A percentile compares a stretch with the other conserved stretches of the same genome.
Conservation (phyloP, 2,113 vertebrate species). For the Cyanoliseus patagonus region DNA sequence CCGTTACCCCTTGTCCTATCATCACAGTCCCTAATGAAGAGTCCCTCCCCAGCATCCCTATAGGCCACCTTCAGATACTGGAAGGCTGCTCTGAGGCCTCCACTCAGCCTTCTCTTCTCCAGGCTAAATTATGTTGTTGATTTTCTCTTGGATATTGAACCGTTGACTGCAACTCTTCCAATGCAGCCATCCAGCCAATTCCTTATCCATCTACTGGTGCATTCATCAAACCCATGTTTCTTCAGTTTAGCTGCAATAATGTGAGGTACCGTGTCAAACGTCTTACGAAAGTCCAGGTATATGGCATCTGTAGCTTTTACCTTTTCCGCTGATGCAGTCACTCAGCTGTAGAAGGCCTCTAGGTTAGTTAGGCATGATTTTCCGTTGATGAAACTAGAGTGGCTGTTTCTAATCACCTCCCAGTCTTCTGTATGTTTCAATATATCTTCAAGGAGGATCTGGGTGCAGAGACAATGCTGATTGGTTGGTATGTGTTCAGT, state of each 20-base stretch:
- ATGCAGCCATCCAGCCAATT: background rate
- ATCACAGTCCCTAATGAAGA: too few species aligned
- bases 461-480: background rate
- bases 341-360: background rate
- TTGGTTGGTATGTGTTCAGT: background rate
- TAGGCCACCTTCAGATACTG: too few species aligned
- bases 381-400: background rate
- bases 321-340: background rate
- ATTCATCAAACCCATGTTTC: background rate
- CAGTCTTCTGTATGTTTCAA: background rate
- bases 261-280: background rate
- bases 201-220: background rate
- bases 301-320: background rate
- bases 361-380: background rate
- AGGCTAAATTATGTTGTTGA: background rate
- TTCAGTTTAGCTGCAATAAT: background rate
- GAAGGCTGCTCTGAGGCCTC: too few species aligned
- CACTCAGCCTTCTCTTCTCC: too few species aligned
- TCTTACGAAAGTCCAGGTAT: background rate
- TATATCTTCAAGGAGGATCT: background rate
- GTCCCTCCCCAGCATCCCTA: too few species aligned
- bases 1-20: too few species aligned
- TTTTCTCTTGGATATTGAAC: background rate
- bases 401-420: background rate
- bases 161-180: background rate